These are phyloP conservation scores for Scaeva pyrastri DNA, from an alignment of 2,888 invertebrate species.

Conservation along the genomic window DNA sequence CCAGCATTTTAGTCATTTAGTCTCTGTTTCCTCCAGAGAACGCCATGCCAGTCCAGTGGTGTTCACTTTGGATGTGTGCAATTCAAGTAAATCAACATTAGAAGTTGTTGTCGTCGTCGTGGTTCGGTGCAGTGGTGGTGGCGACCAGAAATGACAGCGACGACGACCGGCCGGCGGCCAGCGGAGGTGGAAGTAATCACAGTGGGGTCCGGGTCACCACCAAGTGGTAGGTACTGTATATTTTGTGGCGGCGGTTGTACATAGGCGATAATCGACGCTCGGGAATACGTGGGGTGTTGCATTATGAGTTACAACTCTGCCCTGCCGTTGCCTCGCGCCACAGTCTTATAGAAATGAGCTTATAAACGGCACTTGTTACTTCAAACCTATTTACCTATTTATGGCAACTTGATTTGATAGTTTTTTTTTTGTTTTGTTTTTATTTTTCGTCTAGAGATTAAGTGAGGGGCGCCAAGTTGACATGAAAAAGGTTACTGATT, in stretches of 20 bases:
- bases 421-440: conserved; percentile 3
- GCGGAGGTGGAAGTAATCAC: background rate
- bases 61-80: background rate
- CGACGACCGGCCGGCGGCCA: background rate
- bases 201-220: conserved; percentile 36
- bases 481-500: conserved; percentile 19
- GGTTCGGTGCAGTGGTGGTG: background rate
- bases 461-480: conserved; percentile 47
- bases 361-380: conserved; percentile 61
- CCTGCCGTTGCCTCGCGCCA: background rate
- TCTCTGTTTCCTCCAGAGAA: conserved; percentile 7
- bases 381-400: conserved; percentile 50
- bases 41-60: background rate
- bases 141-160: background rate
- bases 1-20: conserved; percentile 41
- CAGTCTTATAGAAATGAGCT: conserved; percentile 48
- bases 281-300: conserved; percentile 29
- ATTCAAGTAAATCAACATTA: conserved; percentile 55
- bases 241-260: conserved; percentile 20
- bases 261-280: background rate
- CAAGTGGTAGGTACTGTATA: conserved; percentile 5
- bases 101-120: background rate
- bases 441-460: background rate
- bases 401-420: conserved; percentile 52
- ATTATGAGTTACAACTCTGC: background rate